Evolutionary conservation across 2,113 vertebrate genomes (phyloP).

Genomic region (Hypanus sabinus): DNA sequence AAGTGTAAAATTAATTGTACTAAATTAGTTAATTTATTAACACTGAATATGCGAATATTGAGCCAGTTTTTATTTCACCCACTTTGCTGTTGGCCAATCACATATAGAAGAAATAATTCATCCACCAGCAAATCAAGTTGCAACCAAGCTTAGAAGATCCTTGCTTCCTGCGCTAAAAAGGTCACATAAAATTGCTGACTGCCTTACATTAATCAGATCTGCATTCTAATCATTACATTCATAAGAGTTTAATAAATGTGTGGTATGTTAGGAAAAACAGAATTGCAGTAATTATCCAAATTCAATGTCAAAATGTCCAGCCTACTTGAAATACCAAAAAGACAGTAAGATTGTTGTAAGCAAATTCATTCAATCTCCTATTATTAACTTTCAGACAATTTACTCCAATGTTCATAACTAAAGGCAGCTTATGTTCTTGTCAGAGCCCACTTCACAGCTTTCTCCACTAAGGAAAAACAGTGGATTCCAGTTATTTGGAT

Average conservation of each 20-base stretch:
- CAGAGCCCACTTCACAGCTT: not conserved
- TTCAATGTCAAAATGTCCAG: not conserved
- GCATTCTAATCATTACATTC: not conserved
- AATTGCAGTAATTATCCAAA: not conserved
- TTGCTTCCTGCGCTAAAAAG: not conserved
- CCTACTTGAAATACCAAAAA: not conserved
- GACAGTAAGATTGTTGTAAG: not conserved
- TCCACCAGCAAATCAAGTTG: not conserved
- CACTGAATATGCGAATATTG: not conserved
- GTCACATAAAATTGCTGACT: not conserved
- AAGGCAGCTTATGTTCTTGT: not conserved
- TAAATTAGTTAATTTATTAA: not conserved
- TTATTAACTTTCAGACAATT: not conserved
- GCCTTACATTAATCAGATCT: not conserved
- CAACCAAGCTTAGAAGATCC: not conserved
- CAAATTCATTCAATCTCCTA: not conserved
- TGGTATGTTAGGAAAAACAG: not conserved
- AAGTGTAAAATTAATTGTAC: not conserved
- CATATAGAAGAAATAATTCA: not conserved
- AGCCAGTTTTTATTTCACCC: not conserved
- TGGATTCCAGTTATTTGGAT: no score
- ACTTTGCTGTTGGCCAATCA: not conserved
- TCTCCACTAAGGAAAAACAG: not conserved
- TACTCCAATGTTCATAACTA: not conserved
- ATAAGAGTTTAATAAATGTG: not conserved